These are phyloP conservation scores for Phymanthus crucifer DNA, from an alignment of 92 coral and sea anemone species.

Conservation along the genomic window DNA sequence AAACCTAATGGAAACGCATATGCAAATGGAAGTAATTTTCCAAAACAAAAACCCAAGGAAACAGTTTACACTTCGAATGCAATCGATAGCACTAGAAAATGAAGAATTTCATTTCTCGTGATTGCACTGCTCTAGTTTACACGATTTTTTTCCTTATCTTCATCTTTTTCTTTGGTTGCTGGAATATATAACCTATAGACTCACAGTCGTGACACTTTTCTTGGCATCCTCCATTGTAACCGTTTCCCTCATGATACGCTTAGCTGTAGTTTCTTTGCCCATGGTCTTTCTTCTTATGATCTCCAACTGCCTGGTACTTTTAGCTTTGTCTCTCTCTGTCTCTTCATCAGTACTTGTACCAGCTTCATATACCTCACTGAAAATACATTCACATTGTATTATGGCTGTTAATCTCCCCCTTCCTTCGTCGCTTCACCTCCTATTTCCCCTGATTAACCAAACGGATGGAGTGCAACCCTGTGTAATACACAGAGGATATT, in stretches of 20 bases:
- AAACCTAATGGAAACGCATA: too few relatives aligned
- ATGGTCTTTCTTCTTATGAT: conserved; percentile 52
- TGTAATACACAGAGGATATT: too few relatives aligned
- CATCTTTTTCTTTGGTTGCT: too few relatives aligned
- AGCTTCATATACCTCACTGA: conserved; percentile 70
- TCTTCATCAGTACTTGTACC: conserved; percentile 81
- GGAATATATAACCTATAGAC: background rate
- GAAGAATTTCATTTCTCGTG: too few relatives aligned
- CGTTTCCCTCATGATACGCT: conserved; percentile 69
- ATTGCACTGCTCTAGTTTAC: too few relatives aligned
- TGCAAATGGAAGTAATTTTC: too few relatives aligned
- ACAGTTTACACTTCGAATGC: too few relatives aligned
- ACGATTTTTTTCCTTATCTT: too few relatives aligned
- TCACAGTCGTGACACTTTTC: conserved; percentile 25
- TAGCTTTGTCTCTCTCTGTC: conserved; percentile 52
- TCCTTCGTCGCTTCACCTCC: background rate
- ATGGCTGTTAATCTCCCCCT: background rate
- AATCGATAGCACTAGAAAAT: too few relatives aligned
- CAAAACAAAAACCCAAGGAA: too few relatives aligned
- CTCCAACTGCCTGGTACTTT: conserved; percentile 59
- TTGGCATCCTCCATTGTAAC: conserved; percentile 34
- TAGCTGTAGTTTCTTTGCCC: conserved; percentile 69
- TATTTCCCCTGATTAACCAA: too few relatives aligned
- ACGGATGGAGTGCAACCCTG: too few relatives aligned
- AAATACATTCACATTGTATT: background rate